Base-by-base conservation (phyloP, 2,797 vertebrate genomes). In the Intellagama lesueurii region DNA sequence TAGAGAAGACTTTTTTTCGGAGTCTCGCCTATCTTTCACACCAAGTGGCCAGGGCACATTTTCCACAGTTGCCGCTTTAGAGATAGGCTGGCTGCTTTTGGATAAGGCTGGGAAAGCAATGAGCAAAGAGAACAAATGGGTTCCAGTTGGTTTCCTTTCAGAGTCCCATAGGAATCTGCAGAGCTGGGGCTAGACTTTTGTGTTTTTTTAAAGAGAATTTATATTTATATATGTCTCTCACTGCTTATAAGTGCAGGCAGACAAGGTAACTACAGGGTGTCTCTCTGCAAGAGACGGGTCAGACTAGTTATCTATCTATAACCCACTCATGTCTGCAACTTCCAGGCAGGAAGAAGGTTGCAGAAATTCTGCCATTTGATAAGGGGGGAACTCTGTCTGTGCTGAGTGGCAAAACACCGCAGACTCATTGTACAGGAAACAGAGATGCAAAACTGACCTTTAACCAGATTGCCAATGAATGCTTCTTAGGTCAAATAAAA, bases 21-120 rank as follows among this genome's bases (percentile, higher is more conserved):
- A 98, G 97, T 97, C 98, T 96, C 95, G 96, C 96, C 97, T 98
- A 98, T 98, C 98, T 97, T 96, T 96, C 93, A 94, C 96, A 96
- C 96, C 95, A 97, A 97, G 97, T 97, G 96, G 96, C 97, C 96
- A 96, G 95, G 96, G 96, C 95, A 97, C 96, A 97, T 96, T 96
- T 98, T 97, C 97, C 97, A 97, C 95, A 94, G 95, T 96, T 96
- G 93, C 96, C 96, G 95, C 94, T 96, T 84, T 96, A 95, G 95
- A 97, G 97, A 98, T 97, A 97, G 95, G 89, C 94, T 93, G 92
- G 93, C 95, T 96, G 93, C 90, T 96, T 93, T 93, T 0, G 95
- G 97, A 97, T 97, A 97, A 97, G 94, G 93, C 91, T 85, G 80
- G 92, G 92, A 92, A 93, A 91, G 93, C 92, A 91, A 93, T 85